phyloP scores from a whole-genome alignment of 2,113 vertebrate species.

The Halcyon malimbica region DNA sequence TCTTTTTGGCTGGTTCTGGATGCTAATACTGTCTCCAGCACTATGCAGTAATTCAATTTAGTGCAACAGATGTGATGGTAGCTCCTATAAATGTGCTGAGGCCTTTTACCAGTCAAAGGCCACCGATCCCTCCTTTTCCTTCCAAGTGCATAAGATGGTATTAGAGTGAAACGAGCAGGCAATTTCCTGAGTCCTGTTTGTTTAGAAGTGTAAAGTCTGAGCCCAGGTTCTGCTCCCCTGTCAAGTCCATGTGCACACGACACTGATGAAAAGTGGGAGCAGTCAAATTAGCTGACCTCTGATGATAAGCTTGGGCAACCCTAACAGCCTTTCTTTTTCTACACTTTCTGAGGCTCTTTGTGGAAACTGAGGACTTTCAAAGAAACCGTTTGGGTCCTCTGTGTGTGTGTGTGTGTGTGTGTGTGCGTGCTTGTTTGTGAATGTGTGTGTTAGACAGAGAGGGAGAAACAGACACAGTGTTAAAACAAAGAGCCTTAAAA shows the following conservation, averaged over 20 bases:
- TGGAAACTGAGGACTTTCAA: slow-evolving; percentile 50
- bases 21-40: background rate
- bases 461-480: background rate
- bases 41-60: background rate
- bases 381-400: background rate
- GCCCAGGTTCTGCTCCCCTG: background rate
- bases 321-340: background rate
- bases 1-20: background rate
- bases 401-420: background rate
- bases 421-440: too few species aligned
- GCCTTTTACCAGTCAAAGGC: background rate
- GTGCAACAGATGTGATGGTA: background rate
- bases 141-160: background rate
- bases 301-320: background rate
- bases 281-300: background rate
- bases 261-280: background rate
- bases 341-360: background rate
- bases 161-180: slow-evolving; percentile 17
- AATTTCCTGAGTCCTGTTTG: background rate
- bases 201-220: slow-evolving; percentile 1
- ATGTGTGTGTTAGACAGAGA: background rate
- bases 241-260: background rate
- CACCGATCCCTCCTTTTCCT: background rate
- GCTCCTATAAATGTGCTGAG: background rate
- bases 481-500: slow-evolving; percentile 7